phyloP scores from a whole-genome alignment of 2,113 vertebrate genomes.

The Xiphophorus maculatus region DNA sequence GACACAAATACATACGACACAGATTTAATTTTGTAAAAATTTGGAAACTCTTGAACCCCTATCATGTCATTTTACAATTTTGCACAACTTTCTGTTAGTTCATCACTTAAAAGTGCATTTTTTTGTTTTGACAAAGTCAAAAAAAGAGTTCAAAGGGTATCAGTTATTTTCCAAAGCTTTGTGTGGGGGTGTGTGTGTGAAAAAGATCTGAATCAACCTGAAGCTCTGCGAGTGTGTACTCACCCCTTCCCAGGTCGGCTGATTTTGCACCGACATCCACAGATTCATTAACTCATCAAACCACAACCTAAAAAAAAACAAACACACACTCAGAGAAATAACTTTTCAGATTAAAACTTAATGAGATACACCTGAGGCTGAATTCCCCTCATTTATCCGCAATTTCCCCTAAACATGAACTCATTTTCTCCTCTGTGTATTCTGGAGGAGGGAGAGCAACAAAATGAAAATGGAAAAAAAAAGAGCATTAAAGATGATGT shows the following conservation, averaged over 20 bases:
- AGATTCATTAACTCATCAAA: conserved; percentile 92
- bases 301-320: conserved; percentile 85
- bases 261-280: conserved; percentile 94
- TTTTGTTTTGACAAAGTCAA: background rate
- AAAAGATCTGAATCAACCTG: background rate
- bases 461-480: conserved; percentile 56
- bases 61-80: background rate
- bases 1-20: no score
- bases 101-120: background rate
- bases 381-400: conserved; percentile 51
- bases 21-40: no score
- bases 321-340: background rate
- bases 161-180: background rate
- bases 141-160: background rate
- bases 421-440: conserved; percentile 29
- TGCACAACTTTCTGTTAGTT: background rate
- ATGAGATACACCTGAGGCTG: conserved; percentile 37
- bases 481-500: conserved; percentile 65
- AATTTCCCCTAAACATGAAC: conserved; percentile 47
- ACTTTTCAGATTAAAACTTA: conserved; percentile 18
- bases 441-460: conserved; percentile 20
- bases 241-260: conserved; percentile 96
- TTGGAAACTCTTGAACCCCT: no score
- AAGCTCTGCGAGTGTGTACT: conserved; percentile 55
- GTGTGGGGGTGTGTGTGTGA: background rate